Conservation (phyloP, 2,797 vertebrate genomes). For the Dicrostonyx torquatus region DNA sequence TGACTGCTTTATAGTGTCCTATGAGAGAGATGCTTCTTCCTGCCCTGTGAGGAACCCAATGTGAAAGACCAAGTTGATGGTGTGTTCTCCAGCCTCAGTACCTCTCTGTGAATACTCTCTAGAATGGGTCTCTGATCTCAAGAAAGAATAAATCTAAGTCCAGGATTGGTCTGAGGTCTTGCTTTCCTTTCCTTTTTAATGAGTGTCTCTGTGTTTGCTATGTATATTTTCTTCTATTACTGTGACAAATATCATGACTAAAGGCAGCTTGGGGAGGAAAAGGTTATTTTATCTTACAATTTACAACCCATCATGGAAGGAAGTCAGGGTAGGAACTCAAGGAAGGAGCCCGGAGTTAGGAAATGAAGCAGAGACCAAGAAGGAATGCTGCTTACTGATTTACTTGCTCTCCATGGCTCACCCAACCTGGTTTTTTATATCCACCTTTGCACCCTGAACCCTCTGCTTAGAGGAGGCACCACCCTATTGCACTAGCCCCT, state of each 20-base stretch:
- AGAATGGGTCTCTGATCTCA: background rate
- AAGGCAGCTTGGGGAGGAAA: background rate
- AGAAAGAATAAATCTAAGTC: constrained; percentile 3
- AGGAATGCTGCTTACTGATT: too few relatives aligned
- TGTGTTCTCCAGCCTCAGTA: background rate
- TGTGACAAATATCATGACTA: background rate
- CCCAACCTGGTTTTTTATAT: background rate
- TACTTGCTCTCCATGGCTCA: background rate
- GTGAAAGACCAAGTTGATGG: background rate
- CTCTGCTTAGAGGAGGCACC: background rate
- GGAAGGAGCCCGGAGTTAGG: background rate
- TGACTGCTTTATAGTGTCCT: background rate
- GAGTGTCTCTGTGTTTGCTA: background rate
- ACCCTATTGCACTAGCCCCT: too few relatives aligned
- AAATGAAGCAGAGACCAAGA: background rate
- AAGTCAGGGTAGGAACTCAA: background rate
- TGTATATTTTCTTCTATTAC: background rate
- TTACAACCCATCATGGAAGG: background rate
- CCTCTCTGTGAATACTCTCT: background rate
- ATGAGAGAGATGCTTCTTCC: background rate
- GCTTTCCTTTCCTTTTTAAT: background rate
- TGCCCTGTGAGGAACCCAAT: background rate
- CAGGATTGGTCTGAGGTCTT: background rate
- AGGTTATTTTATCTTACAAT: background rate
- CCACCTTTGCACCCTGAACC: background rate